Conservation (phyloP, 2,888 invertebrate species). For the Mythimna ferrago region DNA sequence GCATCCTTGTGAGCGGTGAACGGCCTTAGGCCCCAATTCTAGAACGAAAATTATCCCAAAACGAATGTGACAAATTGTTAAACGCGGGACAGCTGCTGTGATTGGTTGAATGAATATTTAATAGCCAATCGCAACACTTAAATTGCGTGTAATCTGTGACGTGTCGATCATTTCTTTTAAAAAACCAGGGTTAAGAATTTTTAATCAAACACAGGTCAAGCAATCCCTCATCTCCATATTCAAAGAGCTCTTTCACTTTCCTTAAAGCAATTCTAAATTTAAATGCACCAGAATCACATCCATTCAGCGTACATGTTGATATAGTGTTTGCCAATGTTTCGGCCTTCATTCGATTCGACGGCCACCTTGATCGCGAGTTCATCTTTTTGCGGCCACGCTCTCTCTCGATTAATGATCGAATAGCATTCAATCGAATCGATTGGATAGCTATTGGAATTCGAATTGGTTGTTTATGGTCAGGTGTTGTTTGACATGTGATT, state of each 20-base stretch:
- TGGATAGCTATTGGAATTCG: constrained; percentile 62
- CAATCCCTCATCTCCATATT: constrained; percentile 25
- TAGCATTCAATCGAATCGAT: constrained; percentile 63
- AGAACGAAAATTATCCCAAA: no score
- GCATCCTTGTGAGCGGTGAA: no score
- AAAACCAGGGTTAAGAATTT: constrained; percentile 4
- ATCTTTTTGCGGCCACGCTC: constrained; percentile 69
- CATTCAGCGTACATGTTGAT: constrained; percentile 58
- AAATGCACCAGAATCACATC: constrained; percentile 43
- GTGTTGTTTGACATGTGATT: constrained; percentile 46
- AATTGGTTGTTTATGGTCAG: constrained; percentile 63
- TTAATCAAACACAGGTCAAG: constrained; percentile 7
- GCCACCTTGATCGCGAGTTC: constrained; percentile 73
- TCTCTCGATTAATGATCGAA: constrained; percentile 69
- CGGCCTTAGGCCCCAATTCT: no score
- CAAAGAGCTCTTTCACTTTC: constrained; percentile 49
- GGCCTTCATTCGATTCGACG: constrained; percentile 69
- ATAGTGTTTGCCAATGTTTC: constrained; percentile 67
- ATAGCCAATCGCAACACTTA: no score
- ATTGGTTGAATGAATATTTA: no score
- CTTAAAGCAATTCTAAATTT: constrained; percentile 37
- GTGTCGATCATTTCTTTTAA: no score
- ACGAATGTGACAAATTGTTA: no score
- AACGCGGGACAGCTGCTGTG: no score
- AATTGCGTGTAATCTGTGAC: no score